A percentile compares a stretch with the other conserved stretches of the same genome.
Conservation (phyloP, 2,797 vertebrate genomes). For the Mus spretus region DNA sequence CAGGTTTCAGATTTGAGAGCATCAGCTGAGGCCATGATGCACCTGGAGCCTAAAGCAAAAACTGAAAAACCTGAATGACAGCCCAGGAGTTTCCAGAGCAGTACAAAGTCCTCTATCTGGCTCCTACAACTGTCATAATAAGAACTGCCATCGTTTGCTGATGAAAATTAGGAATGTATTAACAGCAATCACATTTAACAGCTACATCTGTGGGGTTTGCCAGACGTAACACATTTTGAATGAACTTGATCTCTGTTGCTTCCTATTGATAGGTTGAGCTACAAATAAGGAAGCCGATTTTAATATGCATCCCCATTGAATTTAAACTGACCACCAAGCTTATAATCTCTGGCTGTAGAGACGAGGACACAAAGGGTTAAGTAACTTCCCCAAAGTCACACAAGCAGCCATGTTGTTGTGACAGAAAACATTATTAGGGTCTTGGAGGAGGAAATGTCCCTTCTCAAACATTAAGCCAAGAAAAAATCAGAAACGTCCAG, state of each 20-base stretch:
- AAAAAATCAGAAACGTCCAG: conserved; percentile 36
- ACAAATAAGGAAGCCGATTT: conserved; percentile 3
- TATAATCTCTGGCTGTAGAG: not conserved
- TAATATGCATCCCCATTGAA: conserved; percentile 31
- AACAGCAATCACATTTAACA: conserved; percentile 12
- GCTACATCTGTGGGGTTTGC: not conserved
- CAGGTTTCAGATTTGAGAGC: not conserved
- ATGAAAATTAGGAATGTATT: conserved; percentile 43
- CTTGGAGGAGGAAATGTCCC: not conserved
- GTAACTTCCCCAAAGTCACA: not conserved
- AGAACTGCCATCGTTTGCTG: not conserved
- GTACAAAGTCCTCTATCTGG: not conserved
- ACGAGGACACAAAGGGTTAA: not conserved
- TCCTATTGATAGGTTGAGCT: conserved; percentile 31
- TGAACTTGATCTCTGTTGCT: conserved; percentile 20
- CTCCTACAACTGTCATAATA: conserved; percentile 2
- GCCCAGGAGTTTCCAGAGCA: not conserved
- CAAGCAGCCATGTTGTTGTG: not conserved
- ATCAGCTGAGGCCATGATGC: not conserved
- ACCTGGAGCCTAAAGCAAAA: conserved; percentile 2
- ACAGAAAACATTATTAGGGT: not conserved
- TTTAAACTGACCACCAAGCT: not conserved
- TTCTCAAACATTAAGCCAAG: conserved; percentile 43
- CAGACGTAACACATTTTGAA: not conserved
- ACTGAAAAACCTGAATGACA: not conserved